phyloP scores from a whole-genome alignment of 2,888 invertebrate genomes.

The Cancer borealis region DNA sequence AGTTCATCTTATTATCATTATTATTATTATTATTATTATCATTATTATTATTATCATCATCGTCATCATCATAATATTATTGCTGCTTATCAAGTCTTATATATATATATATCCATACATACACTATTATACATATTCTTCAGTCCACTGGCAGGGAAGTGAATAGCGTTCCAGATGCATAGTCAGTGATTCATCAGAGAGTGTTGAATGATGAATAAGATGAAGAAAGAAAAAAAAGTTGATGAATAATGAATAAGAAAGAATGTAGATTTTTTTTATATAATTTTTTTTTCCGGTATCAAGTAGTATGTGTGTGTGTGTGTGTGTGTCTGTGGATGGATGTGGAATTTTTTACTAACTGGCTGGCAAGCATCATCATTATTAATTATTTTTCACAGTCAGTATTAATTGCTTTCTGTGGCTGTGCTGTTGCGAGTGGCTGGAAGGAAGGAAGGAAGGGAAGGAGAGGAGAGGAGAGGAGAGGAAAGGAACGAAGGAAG shows the following conservation, averaged over 20 bases:
- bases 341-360: not conserved
- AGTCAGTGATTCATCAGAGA: not conserved
- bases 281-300: not conserved
- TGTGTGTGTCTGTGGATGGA: not conserved
- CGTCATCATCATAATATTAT: not conserved
- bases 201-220: not conserved
- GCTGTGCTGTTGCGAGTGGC: not conserved
- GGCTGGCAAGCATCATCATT: not conserved
- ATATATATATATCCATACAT: not conserved
- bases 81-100: not conserved
- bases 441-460: not conserved
- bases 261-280: not conserved
- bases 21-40: not conserved
- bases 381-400: not conserved
- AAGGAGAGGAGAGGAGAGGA: not conserved
- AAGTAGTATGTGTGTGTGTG: not conserved
- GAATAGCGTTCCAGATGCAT: not conserved
- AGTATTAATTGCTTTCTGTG: conserved; percentile 36
- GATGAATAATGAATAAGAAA: not conserved
- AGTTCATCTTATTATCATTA: not conserved
- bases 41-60: not conserved
- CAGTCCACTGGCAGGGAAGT: not conserved
- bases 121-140: not conserved
- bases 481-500: not conserved
- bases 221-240: not conserved